These are phyloP conservation scores for Falco biarmicus DNA, from an alignment of 2,797 vertebrate genomes.

Conservation along the genomic window DNA sequence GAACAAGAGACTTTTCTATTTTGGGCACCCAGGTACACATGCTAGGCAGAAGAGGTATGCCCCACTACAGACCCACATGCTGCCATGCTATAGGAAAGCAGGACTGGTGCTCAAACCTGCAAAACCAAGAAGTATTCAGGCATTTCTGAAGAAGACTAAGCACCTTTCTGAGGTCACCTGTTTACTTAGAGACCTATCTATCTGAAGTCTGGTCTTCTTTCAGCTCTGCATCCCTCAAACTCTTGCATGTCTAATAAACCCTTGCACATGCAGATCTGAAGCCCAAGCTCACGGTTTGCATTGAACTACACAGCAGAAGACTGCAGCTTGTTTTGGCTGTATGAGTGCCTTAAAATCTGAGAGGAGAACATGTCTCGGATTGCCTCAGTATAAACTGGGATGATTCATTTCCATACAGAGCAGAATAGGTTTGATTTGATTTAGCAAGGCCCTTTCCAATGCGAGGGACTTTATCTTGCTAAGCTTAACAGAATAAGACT, in stretches of 20 bases:
- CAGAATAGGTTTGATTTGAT: background rate
- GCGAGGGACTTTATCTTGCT: background rate
- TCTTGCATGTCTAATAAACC: background rate
- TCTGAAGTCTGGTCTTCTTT: background rate
- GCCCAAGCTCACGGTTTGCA: background rate
- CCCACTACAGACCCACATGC: background rate
- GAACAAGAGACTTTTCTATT: background rate
- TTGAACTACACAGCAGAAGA: background rate
- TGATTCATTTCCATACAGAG: background rate
- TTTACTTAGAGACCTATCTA: background rate
- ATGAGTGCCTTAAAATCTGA: background rate
- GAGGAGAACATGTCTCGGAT: background rate
- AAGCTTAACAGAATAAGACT: background rate
- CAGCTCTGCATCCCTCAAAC: background rate
- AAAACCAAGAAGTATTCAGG: background rate
- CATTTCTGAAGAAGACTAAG: background rate
- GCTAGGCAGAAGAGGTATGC: background rate
- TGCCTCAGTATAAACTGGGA: background rate
- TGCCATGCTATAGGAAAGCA: accelerated
- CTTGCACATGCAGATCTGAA: background rate
- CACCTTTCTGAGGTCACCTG: background rate
- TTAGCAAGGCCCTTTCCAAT: background rate
- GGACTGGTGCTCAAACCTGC: background rate
- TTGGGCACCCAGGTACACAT: background rate
- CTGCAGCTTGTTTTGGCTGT: background rate